phyloP scores from a whole-genome alignment of 2,888 invertebrate genomes.

The Tanypteryx hageni region DNA sequence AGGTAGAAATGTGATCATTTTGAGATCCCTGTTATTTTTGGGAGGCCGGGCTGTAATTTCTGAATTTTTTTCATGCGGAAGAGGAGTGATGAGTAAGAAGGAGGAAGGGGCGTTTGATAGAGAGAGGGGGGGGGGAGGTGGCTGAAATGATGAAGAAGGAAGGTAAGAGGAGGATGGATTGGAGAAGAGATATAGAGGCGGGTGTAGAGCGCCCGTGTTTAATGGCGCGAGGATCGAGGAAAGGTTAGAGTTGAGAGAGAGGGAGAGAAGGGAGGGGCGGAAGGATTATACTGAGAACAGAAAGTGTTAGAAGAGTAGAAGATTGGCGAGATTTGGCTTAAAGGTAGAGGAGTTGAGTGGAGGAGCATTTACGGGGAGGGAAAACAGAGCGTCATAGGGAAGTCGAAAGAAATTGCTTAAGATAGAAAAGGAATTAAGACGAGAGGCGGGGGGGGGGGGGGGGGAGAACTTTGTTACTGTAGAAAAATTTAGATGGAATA shows the following conservation, averaged over 20 bases:
- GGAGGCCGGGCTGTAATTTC: conserved; percentile 42
- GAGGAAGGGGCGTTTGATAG: not conserved
- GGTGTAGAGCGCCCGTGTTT: not conserved
- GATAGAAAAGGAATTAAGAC: not conserved
- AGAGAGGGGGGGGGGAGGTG: too few relatives aligned
- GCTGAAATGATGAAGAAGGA: not conserved
- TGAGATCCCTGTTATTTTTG: conserved; percentile 13
- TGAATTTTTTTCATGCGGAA: not conserved
- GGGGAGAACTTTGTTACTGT: too few relatives aligned
- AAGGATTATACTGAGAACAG: not conserved
- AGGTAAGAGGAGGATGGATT: not conserved
- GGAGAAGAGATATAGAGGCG: not conserved
- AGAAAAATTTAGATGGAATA: too few relatives aligned
- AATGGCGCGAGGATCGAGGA: not conserved
- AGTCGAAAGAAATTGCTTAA: not conserved
- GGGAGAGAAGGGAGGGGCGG: not conserved
- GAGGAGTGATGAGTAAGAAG: not conserved
- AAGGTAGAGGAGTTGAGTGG: not conserved
- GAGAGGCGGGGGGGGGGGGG: too few relatives aligned
- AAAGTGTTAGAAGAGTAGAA: not conserved
- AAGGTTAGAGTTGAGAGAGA: not conserved
- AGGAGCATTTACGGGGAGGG: not conserved
- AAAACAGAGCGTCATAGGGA: not conserved
- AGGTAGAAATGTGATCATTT: conserved; percentile 2
- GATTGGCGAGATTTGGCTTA: not conserved